Evolutionary conservation across 2,113 vertebrate species (phyloP).

Genomic region (Pelodiscus sinensis): DNA sequence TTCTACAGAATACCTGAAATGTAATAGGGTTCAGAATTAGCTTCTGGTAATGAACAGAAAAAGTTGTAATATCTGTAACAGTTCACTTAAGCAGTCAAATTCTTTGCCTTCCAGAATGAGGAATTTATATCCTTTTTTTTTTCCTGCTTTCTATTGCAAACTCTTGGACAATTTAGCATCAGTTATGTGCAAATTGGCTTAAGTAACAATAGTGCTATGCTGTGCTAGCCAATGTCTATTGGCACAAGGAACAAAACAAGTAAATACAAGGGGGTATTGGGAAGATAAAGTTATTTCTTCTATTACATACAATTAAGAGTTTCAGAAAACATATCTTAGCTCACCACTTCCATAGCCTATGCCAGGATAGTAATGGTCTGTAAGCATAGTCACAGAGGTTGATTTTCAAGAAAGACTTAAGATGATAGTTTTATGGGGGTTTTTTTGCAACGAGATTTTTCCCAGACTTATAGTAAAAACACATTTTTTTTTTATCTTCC

Average conservation of each 20-base stretch:
- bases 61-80: background rate
- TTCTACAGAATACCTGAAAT: background rate
- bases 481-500: background rate
- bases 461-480: background rate
- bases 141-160: background rate
- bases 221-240: background rate
- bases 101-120: background rate
- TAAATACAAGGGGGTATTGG: background rate
- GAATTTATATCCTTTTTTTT: background rate
- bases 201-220: background rate
- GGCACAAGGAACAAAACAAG: background rate
- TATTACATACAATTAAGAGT: background rate
- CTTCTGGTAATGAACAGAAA: background rate
- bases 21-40: background rate
- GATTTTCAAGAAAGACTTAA: background rate
- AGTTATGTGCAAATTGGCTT: background rate
- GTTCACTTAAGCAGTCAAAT: background rate
- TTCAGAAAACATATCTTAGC: background rate
- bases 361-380: background rate
- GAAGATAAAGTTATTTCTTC: background rate
- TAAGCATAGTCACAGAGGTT: background rate
- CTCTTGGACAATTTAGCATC: background rate
- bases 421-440: background rate
- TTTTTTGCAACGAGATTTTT: background rate
- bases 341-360: accelerated